Evolutionary conservation across 1,140 invertebrate genomes (phyloP).

Genomic region (Diplogasteroides magnus): DNA sequence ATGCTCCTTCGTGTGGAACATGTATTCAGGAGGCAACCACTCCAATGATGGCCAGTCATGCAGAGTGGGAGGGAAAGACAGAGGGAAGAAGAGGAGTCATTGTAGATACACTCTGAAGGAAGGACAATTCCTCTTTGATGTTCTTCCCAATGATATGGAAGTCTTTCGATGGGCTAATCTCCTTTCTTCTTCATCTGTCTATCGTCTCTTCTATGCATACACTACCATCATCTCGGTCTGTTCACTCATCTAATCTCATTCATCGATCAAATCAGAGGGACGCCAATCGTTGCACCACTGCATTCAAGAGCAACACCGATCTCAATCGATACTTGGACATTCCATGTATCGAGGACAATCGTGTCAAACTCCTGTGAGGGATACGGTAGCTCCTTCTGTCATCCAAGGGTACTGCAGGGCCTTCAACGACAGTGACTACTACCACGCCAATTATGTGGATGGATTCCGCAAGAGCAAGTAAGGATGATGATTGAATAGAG

Average conservation of each 20-base stretch:
- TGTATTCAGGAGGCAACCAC: not conserved
- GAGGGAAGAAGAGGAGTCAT: not conserved
- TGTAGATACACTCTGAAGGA: not conserved
- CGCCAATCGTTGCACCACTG: not conserved
- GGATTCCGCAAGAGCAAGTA: not conserved
- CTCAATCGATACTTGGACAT: not conserved
- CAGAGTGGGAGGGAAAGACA: not conserved
- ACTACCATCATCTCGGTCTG: not conserved
- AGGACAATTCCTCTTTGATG: not conserved
- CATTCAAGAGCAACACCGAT: not conserved
- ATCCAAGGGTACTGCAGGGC: not conserved
- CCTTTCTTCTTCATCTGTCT: not conserved
- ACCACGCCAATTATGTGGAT: not conserved
- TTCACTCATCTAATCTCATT: too few species aligned
- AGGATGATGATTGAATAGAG: not conserved
- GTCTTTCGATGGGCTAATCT: not conserved
- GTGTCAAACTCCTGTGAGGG: not conserved
- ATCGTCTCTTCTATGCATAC: not conserved
- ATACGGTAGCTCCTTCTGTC: not conserved
- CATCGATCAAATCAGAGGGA: too few species aligned
- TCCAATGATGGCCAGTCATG: not conserved
- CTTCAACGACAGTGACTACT: not conserved
- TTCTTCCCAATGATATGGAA: not conserved
- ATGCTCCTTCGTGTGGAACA: too few species aligned
- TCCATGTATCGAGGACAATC: not conserved